These are phyloP conservation scores for Ferrisia virgata DNA, from an alignment of 2,888 invertebrate genomes.

Conservation along the genomic window DNA sequence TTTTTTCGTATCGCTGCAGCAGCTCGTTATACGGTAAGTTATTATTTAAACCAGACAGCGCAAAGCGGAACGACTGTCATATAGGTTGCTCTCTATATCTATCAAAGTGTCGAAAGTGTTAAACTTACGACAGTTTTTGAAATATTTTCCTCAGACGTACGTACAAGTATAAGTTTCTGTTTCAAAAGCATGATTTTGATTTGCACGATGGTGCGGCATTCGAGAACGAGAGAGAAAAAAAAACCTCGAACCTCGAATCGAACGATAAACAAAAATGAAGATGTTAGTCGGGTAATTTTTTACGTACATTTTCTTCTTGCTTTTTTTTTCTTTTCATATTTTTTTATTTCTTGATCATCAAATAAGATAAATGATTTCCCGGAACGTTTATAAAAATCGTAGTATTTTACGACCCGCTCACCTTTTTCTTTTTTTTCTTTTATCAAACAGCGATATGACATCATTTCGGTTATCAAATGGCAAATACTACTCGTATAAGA, in stretches of 20 bases:
- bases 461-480: background rate
- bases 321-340: background rate
- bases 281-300: background rate
- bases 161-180: background rate
- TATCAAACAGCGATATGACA: slow-evolving; percentile 9
- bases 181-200: background rate
- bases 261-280: background rate
- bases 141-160: background rate
- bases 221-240: too few relatives aligned
- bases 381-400: background rate
- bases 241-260: background rate
- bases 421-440: background rate
- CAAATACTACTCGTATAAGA: background rate
- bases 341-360: background rate
- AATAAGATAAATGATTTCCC: slow-evolving; percentile 8
- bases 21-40: background rate
- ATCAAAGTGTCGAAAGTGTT: background rate
- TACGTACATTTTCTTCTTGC: too few relatives aligned
- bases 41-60: background rate
- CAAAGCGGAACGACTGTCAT: background rate
- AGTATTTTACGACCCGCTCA: background rate
- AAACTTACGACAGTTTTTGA: background rate
- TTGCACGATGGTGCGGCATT: background rate
- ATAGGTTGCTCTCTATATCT: background rate
- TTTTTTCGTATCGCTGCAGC: background rate